Percentiles rank a stretch among this genome's conserved stretches.
Conservation (phyloP, 2,888 invertebrate species). For the Eupithecia exiguata region DNA sequence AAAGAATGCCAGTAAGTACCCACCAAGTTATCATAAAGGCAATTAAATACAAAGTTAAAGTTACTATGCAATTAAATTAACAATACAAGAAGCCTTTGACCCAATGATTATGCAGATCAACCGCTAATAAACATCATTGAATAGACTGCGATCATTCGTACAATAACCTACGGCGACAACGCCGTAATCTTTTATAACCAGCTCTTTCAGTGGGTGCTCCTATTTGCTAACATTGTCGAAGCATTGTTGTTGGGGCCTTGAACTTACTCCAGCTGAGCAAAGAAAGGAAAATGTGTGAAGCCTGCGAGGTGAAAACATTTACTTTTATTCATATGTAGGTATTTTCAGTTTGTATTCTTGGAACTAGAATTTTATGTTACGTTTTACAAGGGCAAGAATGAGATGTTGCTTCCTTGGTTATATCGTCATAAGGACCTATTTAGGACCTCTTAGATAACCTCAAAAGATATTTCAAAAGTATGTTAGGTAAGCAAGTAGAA, state of each 20-base stretch:
- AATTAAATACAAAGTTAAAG: background rate
- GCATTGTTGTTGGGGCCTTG: conserved; percentile 62
- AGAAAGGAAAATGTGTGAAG: conserved; percentile 53
- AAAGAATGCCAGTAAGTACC: conserved; percentile 2
- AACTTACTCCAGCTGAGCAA: conserved; percentile 74
- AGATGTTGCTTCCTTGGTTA: background rate
- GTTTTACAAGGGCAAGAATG: background rate
- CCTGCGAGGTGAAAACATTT: conserved; percentile 49
- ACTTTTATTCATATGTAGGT: conserved; percentile 29
- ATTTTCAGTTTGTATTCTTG: conserved; percentile 15
- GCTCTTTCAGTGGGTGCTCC: conserved; percentile 50
- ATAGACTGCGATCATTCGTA: conserved; percentile 32
- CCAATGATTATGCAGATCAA: conserved; percentile 30
- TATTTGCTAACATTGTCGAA: conserved; percentile 57
- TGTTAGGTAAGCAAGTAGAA: conserved; percentile 18
- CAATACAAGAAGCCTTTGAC: conserved; percentile 9
- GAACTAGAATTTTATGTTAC: background rate
- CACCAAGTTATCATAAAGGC: background rate
- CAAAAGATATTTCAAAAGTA: background rate
- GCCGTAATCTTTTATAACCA: conserved; percentile 47
- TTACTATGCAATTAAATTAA: background rate
- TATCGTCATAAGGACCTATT: background rate
- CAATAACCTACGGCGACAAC: conserved; percentile 36
- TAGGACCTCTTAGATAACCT: background rate
- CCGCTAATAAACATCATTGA: conserved; percentile 34